Percentiles rank a stretch among this genome's conserved stretches.
These are phyloP conservation scores for Pristiophorus japonicus DNA, from an alignment of 2,113 vertebrate genomes.

Conservation along the genomic window DNA sequence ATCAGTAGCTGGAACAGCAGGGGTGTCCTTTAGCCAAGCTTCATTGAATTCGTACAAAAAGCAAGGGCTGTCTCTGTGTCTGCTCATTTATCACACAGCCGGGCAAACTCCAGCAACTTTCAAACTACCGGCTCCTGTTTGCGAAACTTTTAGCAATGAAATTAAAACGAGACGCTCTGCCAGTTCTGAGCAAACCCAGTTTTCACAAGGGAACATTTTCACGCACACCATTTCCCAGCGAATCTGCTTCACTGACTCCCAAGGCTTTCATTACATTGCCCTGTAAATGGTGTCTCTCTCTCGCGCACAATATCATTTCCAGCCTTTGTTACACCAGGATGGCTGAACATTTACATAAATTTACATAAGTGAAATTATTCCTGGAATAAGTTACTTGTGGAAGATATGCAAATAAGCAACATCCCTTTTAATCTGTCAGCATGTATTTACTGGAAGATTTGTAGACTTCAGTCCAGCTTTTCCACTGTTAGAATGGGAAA, in stretches of 20 bases:
- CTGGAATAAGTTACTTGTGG: conserved; percentile 9
- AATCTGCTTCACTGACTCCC: not conserved
- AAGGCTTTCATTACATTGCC: not conserved
- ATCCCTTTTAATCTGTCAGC: conserved; percentile 21
- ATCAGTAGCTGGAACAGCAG: conserved; percentile 99
- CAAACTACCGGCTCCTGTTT: conserved; percentile 89
- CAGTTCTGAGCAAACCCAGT: conserved; percentile 5
- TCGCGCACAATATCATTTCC: not conserved
- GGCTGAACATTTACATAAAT: conserved; percentile 30
- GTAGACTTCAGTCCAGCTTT: not conserved
- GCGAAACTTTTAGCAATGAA: conserved; percentile 87
- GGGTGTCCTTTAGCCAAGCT: conserved; percentile 99
- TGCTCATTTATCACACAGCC: conserved; percentile 99
- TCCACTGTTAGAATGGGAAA: not conserved
- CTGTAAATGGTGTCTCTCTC: no score
- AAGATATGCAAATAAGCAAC: conserved; percentile 19
- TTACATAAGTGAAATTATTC: conserved; percentile 29
- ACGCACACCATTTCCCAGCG: not conserved
- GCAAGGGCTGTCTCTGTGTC: conserved; percentile 90
- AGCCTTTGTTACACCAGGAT: conserved; percentile 12
- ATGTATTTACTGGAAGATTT: not conserved
- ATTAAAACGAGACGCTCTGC: conserved; percentile 64
- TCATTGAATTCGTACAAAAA: conserved; percentile 99
- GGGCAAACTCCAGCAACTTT: conserved; percentile 91
- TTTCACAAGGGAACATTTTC: conserved; percentile 46